These are phyloP conservation scores for Lathronympha strigana DNA, from an alignment of 2,888 invertebrate genomes.

Conservation along the genomic window DNA sequence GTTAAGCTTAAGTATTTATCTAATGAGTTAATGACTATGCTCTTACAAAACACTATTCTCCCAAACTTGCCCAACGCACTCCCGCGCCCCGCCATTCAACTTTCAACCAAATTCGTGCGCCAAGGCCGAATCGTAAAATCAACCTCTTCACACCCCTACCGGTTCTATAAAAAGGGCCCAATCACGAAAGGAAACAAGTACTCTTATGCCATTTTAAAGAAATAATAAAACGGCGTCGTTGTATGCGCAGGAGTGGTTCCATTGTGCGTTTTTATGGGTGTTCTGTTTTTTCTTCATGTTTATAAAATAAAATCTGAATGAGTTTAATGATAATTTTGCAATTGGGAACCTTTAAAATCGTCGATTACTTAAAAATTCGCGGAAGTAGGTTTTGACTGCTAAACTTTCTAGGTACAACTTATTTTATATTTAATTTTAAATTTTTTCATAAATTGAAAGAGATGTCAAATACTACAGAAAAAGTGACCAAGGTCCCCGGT, in stretches of 20 bases:
- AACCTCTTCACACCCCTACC: constrained; percentile 47
- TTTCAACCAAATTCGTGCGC: constrained; percentile 47
- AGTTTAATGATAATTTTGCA: too few species aligned
- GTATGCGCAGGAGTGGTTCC: constrained; percentile 52
- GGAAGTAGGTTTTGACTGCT: too few species aligned
- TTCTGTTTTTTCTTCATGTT: constrained; percentile 1
- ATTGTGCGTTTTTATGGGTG: constrained; percentile 42
- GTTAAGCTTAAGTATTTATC: too few species aligned
- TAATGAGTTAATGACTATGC: neutral
- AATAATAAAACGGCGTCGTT: constrained; percentile 40
- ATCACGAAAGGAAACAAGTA: neutral
- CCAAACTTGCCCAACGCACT: constrained; percentile 5
- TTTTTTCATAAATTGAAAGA: too few species aligned
- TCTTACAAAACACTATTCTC: neutral
- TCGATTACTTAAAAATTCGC: too few species aligned
- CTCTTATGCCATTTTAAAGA: neutral
- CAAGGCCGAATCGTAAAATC: constrained; percentile 52
- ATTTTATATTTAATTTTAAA: too few species aligned
- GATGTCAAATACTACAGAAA: too few species aligned
- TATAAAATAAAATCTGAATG: neutral
- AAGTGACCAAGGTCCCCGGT: too few species aligned
- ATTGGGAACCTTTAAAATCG: too few species aligned
- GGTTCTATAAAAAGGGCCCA: neutral
- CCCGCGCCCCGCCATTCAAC: constrained; percentile 45
- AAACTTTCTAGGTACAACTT: too few species aligned